phyloP scores from a whole-genome alignment of 2,113 vertebrate genomes.

The Notarius quadriscutis region DNA sequence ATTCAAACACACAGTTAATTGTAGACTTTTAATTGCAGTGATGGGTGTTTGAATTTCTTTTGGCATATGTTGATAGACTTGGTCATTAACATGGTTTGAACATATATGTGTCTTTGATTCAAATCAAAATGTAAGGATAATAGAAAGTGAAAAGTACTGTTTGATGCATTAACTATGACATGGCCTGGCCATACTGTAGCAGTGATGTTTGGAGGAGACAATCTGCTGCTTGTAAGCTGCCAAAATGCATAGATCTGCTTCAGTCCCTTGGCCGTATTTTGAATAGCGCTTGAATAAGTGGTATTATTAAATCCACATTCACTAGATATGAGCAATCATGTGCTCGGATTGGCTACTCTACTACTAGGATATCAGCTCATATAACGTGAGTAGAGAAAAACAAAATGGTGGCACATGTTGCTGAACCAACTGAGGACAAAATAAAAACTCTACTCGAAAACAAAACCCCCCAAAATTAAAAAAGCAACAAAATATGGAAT shows the following conservation, averaged over 20 bases:
- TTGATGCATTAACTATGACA: background rate
- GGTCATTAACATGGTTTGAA: background rate
- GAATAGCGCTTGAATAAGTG: background rate
- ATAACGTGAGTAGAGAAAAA: no score
- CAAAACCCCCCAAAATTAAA: no score
- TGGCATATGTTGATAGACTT: background rate
- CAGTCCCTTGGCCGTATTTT: background rate
- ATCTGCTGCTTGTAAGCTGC: slow-evolving; percentile 32
- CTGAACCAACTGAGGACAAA: no score
- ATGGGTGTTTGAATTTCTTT: background rate
- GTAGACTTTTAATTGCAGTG: background rate
- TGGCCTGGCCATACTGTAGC: background rate
- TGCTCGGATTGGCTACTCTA: no score
- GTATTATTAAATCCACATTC: background rate
- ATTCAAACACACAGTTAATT: slow-evolving; percentile 5
- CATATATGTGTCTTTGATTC: background rate
- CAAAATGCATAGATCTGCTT: slow-evolving; percentile 30
- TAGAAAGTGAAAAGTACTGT: background rate
- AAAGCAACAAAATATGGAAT: no score
- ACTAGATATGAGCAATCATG: no score
- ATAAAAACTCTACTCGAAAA: no score
- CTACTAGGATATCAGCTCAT: no score
- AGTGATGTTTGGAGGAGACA: background rate
- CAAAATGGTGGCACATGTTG: no score
- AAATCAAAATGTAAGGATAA: background rate